phyloP scores from a whole-genome alignment of 2,888 invertebrate genomes.

The Eugnorisma glareosa region DNA sequence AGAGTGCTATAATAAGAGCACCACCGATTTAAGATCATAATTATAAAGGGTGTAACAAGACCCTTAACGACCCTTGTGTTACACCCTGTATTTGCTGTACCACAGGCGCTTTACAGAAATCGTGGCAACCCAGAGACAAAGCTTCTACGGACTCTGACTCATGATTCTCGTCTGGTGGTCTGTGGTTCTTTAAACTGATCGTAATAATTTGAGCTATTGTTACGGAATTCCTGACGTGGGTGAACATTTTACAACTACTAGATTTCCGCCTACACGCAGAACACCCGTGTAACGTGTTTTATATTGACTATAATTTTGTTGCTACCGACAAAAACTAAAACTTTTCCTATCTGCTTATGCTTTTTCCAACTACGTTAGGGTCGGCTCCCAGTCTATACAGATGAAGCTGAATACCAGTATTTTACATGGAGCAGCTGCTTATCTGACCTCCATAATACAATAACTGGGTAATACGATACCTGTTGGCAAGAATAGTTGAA shows the following conservation, averaged over 20 bases:
- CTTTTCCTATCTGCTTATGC: background rate
- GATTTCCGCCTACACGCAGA: background rate
- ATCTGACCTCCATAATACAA: background rate
- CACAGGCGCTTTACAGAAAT: background rate
- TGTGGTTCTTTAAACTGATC: constrained; percentile 3
- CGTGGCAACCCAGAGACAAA: background rate
- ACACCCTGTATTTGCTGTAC: no score
- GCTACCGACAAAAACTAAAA: background rate
- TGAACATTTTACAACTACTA: constrained; percentile 8
- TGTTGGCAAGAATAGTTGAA: background rate
- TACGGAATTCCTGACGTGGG: constrained; percentile 2
- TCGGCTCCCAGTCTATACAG: background rate
- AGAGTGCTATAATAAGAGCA: background rate
- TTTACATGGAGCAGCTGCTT: no score
- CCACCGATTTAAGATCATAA: background rate
- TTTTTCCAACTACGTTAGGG: background rate
- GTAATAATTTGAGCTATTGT: constrained; percentile 3
- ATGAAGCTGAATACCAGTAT: background rate
- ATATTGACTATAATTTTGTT: background rate
- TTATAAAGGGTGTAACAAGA: no score
- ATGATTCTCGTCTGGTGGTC: constrained; percentile 2
- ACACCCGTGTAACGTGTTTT: background rate
- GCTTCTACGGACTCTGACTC: background rate
- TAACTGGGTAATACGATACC: background rate
- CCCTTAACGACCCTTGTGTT: no score